Conservation (phyloP, 2,113 vertebrate genomes). For the Delphinus delphis region DNA sequence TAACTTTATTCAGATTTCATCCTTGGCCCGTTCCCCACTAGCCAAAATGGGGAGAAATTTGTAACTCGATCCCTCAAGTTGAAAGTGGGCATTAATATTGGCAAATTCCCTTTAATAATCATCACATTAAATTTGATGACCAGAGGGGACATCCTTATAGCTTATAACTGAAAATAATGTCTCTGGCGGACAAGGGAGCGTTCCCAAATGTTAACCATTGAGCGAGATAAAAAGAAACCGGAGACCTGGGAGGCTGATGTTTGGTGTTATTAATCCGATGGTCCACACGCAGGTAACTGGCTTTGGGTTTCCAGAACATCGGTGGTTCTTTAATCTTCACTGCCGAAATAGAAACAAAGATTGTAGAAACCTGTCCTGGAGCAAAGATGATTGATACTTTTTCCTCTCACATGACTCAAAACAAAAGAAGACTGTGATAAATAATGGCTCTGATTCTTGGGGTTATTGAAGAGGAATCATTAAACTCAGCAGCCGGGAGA, state of each 20-base stretch:
- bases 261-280: not conserved
- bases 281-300: not conserved
- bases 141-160: conserved; percentile 32
- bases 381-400: conserved; percentile 38
- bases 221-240: conserved; percentile 51
- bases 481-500: not conserved
- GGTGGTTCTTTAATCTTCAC: not conserved
- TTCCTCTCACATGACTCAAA: not conserved
- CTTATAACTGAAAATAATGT: conserved; percentile 59
- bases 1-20: conserved; percentile 48
- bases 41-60: conserved; percentile 53
- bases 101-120: conserved; percentile 71
- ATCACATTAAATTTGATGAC: conserved; percentile 69
- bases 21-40: not conserved
- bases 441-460: not conserved
- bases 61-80: conserved; percentile 51
- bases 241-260: not conserved
- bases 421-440: conserved; percentile 8
- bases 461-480: not conserved
- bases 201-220: conserved; percentile 45
- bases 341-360: not conserved
- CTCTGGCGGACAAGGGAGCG: conserved; percentile 1
- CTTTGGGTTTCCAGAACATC: not conserved
- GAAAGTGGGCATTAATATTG: conserved; percentile 70
- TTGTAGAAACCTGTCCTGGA: not conserved